These are phyloP conservation scores for Syrista parreyssii DNA, from an alignment of 2,888 invertebrate genomes.

Conservation along the genomic window DNA sequence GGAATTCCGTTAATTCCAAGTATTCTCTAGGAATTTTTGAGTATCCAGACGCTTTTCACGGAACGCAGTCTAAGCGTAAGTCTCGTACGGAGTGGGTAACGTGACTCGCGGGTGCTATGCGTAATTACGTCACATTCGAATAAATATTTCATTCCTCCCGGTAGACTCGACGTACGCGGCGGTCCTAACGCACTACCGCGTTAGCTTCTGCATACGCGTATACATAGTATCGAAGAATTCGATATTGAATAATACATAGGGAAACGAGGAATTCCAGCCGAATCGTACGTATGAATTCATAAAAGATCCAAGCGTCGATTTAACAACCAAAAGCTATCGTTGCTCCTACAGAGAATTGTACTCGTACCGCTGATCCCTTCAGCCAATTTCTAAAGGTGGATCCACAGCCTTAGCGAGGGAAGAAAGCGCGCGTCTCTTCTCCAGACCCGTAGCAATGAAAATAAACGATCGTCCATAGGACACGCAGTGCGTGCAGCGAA, in stretches of 20 bases:
- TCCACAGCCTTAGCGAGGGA: not conserved
- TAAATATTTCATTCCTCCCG: slow-evolving; percentile 40
- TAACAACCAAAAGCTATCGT: not conserved
- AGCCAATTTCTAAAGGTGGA: not conserved
- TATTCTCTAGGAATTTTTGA: not conserved
- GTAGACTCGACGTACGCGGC: slow-evolving; percentile 1
- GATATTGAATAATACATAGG: not conserved
- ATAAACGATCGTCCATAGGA: not conserved
- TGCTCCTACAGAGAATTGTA: not conserved
- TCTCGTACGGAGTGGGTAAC: slow-evolving; percentile 27
- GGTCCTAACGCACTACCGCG: not conserved
- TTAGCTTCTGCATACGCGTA: not conserved
- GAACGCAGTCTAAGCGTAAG: slow-evolving; percentile 15
- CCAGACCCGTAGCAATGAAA: not conserved
- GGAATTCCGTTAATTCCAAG: not conserved
- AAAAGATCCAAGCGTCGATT: not conserved
- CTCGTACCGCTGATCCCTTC: not conserved
- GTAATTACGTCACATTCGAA: slow-evolving; percentile 38
- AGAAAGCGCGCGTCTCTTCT: not conserved
- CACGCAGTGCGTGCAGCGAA: slow-evolving; percentile 2
- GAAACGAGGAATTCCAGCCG: not conserved
- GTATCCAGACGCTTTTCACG: not conserved
- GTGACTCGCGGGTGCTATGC: slow-evolving; percentile 23
- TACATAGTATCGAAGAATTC: not conserved
- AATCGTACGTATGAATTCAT: too few relatives aligned